Conservation (phyloP, 1,140 invertebrate species). For the Trichonephila clavipes region DNA sequence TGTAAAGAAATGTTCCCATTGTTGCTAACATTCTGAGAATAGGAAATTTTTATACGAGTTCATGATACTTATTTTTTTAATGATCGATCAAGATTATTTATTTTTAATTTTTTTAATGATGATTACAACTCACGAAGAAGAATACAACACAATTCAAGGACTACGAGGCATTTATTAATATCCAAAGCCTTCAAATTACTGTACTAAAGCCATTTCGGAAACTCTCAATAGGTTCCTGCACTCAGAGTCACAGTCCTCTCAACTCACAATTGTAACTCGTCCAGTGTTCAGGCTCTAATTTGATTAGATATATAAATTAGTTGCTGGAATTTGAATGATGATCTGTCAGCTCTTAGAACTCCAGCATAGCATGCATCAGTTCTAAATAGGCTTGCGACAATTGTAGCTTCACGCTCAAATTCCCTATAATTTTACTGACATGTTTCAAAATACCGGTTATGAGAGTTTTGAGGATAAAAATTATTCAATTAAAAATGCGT, state of each 20-base stretch:
- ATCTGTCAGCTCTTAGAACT: not conserved
- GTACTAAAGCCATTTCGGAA: not conserved
- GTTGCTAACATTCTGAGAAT: too few relatives aligned
- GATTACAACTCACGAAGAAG: too few relatives aligned
- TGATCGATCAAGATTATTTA: too few relatives aligned
- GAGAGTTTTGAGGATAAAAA: too few relatives aligned
- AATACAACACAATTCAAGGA: too few relatives aligned
- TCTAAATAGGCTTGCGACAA: not conserved
- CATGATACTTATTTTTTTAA: too few relatives aligned
- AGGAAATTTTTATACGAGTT: too few relatives aligned
- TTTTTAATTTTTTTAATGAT: too few relatives aligned
- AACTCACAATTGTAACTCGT: not conserved
- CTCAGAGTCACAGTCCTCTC: not conserved
- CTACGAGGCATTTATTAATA: too few relatives aligned
- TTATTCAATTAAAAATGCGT: too few relatives aligned
- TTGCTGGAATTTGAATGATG: not conserved
- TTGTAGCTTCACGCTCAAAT: not conserved
- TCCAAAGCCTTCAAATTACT: not conserved
- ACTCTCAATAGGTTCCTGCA: not conserved
- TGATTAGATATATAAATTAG: constrained; percentile 21
- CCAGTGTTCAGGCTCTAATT: not conserved
- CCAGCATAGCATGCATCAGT: not conserved
- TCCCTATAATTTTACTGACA: not conserved
- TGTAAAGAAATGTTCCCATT: too few relatives aligned
- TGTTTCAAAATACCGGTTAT: not conserved